phyloP scores from a whole-genome alignment of 1,140 invertebrate species.

The Chironomus tepperi region DNA sequence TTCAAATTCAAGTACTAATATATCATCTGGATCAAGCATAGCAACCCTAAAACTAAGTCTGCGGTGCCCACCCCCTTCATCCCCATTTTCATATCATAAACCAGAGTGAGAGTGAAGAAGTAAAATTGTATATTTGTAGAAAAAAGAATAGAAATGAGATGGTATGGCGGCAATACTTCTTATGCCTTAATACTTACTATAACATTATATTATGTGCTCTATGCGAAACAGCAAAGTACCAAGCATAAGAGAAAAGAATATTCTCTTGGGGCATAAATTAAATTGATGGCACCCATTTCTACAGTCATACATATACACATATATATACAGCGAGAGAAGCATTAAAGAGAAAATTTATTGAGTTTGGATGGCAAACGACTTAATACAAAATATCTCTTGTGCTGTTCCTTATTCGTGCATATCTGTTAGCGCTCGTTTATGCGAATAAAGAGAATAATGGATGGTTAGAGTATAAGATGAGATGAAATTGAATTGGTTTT shows the following conservation, averaged over 20 bases:
- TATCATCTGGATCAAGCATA: too few relatives aligned
- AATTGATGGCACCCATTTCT: constrained; percentile 18
- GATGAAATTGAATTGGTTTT: too few relatives aligned
- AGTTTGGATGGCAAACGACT: constrained; percentile 19
- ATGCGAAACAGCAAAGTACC: background rate
- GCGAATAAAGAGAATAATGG: background rate
- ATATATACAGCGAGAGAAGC: background rate
- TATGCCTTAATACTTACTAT: background rate
- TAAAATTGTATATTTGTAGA: background rate
- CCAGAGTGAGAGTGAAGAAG: background rate
- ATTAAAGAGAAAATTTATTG: constrained; percentile 22
- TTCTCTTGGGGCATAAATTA: constrained; percentile 19
- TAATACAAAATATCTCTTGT: constrained; percentile 10
- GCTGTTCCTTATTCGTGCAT: background rate
- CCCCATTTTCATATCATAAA: too few relatives aligned
- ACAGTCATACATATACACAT: background rate
- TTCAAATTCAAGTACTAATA: too few relatives aligned
- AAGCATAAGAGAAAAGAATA: background rate
- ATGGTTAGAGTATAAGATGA: too few relatives aligned
- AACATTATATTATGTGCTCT: background rate
- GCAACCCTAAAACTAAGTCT: too few relatives aligned
- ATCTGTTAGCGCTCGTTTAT: constrained; percentile 12
- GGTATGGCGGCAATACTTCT: background rate
- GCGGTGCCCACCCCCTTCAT: too few relatives aligned
- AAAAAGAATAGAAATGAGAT: background rate